phyloP scores from a whole-genome alignment of 2,797 vertebrate genomes.

The Bradypodion ventrale region DNA sequence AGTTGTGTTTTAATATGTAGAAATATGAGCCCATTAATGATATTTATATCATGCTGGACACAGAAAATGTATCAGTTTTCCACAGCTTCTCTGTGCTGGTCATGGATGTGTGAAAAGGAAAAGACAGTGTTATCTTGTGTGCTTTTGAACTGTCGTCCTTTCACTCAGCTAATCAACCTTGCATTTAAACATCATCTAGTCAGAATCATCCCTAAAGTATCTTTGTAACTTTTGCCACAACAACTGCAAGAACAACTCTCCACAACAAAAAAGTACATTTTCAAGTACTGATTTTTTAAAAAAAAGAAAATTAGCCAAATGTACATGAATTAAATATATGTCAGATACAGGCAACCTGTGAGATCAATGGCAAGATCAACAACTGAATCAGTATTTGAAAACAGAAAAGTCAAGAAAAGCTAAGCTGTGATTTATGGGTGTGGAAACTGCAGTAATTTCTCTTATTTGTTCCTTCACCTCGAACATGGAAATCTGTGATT shows the following conservation, averaged over 20 bases:
- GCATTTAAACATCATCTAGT: neutral
- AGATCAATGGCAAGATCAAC: neutral
- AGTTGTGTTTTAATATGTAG: neutral
- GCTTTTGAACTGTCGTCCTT: no score
- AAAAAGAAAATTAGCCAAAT: neutral
- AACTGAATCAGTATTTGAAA: neutral
- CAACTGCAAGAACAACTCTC: no score
- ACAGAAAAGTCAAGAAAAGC: neutral
- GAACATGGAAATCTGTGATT: neutral
- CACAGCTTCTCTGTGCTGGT: neutral
- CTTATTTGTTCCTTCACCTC: neutral
- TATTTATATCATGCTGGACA: slow-evolving; percentile 4
- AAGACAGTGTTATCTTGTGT: no score
- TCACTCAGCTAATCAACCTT: no score
- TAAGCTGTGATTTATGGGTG: neutral
- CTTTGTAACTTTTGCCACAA: neutral
- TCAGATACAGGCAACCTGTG: neutral
- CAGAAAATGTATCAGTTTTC: neutral
- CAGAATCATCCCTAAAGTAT: no score
- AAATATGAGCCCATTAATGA: slow-evolving; percentile 26
- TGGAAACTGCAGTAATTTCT: neutral
- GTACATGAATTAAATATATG: neutral
- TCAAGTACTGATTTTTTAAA: neutral
- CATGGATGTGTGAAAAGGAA: no score
- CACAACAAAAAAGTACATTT: no score